Conservation (phyloP, 2,113 vertebrate genomes). For the Triplophysa dalaica region DNA sequence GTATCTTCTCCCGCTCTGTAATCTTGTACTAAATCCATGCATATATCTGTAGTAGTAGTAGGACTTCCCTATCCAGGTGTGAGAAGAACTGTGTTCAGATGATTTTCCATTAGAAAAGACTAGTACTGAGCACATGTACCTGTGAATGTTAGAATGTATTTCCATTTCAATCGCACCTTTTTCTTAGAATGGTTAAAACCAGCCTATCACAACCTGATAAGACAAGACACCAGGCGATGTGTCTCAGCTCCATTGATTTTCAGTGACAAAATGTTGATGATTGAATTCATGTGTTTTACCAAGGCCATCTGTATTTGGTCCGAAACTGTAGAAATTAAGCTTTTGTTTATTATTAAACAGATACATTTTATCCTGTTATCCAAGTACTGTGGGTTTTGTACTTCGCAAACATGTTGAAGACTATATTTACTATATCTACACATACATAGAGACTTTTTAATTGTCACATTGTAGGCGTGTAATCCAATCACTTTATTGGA, state of each 20-base stretch:
- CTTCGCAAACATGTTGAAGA: neutral
- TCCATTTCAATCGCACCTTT: slow-evolving; percentile 55
- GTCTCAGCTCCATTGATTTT: slow-evolving; percentile 54
- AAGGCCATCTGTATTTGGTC: slow-evolving; percentile 61
- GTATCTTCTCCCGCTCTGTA: slow-evolving; percentile 22
- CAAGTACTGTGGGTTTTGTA: neutral
- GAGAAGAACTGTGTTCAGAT: slow-evolving; percentile 46
- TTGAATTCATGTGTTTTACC: slow-evolving; percentile 57
- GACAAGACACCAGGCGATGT: slow-evolving; percentile 42
- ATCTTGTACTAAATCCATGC: slow-evolving; percentile 15
- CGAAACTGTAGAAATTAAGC: slow-evolving; percentile 66
- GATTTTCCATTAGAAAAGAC: slow-evolving; percentile 56
- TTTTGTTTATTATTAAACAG: slow-evolving; percentile 73
- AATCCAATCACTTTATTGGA: too few species aligned
- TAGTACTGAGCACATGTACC: slow-evolving; percentile 55
- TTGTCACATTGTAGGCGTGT: too few species aligned
- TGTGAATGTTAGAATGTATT: slow-evolving; percentile 68
- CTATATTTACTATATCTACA: too few species aligned
- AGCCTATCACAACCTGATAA: neutral
- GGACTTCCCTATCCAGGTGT: slow-evolving; percentile 39
- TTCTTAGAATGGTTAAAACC: slow-evolving; percentile 60
- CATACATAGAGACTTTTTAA: too few species aligned
- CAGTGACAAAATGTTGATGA: slow-evolving; percentile 57
- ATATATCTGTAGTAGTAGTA: slow-evolving; percentile 41
- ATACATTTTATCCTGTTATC: slow-evolving; percentile 30